phyloP scores from a whole-genome alignment of 2,797 vertebrate species.

The Cynopterus sphinx region DNA sequence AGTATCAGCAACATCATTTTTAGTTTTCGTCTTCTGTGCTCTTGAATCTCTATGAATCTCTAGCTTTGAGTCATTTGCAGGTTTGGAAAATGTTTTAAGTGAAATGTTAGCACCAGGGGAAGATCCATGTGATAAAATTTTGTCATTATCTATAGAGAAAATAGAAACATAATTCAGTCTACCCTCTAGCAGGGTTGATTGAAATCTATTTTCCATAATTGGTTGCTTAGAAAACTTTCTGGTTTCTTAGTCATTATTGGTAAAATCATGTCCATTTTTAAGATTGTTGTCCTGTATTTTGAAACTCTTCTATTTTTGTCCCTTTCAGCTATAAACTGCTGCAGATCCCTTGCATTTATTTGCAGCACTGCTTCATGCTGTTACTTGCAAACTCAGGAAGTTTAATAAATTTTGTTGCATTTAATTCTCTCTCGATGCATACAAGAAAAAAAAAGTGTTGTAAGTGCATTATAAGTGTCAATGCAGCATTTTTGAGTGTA shows the following conservation, averaged over 20 bases:
- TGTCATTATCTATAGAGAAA: not conserved
- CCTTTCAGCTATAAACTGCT: not conserved
- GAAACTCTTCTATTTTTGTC: not conserved
- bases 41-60: not conserved
- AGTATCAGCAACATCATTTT: not conserved
- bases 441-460: not conserved
- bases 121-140: not conserved
- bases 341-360: not conserved
- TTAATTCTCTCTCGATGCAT: not conserved
- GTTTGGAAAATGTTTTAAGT: slow-evolving; percentile 7
- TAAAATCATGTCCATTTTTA: not conserved
- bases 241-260: not conserved
- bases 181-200: not conserved
- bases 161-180: not conserved
- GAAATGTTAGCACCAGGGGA: not conserved
- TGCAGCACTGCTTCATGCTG: not conserved
- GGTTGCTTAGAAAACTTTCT: not conserved
- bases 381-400: not conserved
- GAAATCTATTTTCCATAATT: not conserved
- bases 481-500: not conserved
- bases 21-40: not conserved
- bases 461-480: not conserved
- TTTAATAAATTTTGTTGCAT: not conserved
- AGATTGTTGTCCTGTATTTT: not conserved
- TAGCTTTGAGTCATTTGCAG: not conserved